Conservation (phyloP, 2,113 vertebrate species). For the Sinocyclocheilus anshuiensis region DNA sequence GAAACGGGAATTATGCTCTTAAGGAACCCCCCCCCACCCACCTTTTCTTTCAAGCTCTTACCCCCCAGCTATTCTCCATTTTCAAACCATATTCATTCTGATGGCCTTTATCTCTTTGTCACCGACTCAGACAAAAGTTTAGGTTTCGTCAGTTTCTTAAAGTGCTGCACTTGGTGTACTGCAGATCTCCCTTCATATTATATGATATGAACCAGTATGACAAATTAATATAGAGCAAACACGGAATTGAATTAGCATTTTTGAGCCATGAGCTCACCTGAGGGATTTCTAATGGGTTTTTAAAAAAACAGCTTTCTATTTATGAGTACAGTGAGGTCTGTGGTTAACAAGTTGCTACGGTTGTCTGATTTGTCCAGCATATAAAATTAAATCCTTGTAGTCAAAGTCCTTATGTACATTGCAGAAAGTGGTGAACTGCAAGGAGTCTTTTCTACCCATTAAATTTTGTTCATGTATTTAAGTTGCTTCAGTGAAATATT, state of each 20-base stretch:
- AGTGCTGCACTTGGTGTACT: neutral
- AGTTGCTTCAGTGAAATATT: neutral
- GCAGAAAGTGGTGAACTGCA: neutral
- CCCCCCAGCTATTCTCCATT: slow-evolving; percentile 35
- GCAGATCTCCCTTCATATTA: neutral
- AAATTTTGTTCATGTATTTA: neutral
- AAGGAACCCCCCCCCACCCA: slow-evolving; percentile 53
- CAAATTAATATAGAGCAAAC: neutral
- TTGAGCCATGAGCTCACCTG: neutral
- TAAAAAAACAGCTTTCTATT: neutral
- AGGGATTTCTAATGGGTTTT: neutral
- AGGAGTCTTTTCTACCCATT: neutral
- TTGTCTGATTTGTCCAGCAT: neutral
- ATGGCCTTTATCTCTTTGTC: slow-evolving; percentile 33
- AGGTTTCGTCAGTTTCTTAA: slow-evolving; percentile 10
- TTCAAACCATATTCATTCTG: slow-evolving; percentile 35
- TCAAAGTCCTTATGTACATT: neutral
- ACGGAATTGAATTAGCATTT: neutral
- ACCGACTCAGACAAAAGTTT: slow-evolving; percentile 18
- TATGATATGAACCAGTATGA: neutral
- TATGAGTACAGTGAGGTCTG: neutral
- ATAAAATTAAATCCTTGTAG: neutral
- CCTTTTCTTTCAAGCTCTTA: slow-evolving; percentile 55
- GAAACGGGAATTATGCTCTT: slow-evolving; percentile 73
- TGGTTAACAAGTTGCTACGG: neutral